Percentiles rank a stretch among this genome's conserved stretches.
phyloP scores from a whole-genome alignment of 1,140 invertebrate species.

The Caligus rogercresseyi region DNA sequence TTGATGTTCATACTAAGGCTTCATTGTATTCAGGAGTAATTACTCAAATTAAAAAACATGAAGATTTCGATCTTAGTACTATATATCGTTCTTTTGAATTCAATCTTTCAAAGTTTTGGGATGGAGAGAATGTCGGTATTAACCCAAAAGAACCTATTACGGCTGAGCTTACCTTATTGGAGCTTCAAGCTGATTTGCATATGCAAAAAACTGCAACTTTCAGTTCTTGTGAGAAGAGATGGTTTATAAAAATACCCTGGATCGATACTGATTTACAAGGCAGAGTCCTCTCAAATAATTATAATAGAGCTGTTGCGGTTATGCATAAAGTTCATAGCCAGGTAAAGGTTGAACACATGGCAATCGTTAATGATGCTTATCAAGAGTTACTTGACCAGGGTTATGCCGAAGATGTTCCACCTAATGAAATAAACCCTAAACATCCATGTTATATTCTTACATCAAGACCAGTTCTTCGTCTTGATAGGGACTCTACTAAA shows the following conservation, averaged over 20 bases:
- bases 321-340: not conserved
- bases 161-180: not conserved
- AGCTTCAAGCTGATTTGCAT: not conserved
- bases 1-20: not conserved
- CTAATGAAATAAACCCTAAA: no score
- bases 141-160: not conserved
- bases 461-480: no score
- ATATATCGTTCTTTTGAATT: not conserved
- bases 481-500: no score
- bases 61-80: not conserved
- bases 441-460: no score
- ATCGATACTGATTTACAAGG: not conserved
- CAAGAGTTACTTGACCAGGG: not conserved
- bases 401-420: not conserved
- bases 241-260: constrained; percentile 1
- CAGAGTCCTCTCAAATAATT: not conserved
- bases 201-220: not conserved
- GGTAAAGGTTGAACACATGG: not conserved
- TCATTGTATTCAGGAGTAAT: not conserved
- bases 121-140: not conserved
- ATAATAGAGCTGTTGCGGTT: not conserved
- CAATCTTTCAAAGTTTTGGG: not conserved
- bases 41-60: not conserved
- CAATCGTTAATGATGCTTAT: not conserved
- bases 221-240: not conserved